Conservation (phyloP, 1,140 invertebrate genomes). For the Bombus confusus region DNA sequence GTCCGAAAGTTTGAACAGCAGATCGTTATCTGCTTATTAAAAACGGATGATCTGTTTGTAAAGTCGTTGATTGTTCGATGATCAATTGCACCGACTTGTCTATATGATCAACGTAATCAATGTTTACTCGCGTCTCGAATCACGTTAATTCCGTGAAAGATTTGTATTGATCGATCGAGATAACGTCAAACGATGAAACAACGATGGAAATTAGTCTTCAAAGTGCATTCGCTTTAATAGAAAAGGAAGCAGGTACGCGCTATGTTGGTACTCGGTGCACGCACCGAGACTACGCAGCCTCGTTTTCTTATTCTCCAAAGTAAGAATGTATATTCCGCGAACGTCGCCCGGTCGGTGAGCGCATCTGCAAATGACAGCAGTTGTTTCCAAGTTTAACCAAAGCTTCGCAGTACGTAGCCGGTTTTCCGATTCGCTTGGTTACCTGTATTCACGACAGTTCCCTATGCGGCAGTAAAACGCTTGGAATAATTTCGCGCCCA, state of each 20-base stretch:
- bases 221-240: not conserved
- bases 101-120: not conserved
- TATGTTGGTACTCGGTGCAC: too few species aligned
- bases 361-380: conserved; percentile 70
- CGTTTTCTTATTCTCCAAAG: conserved; percentile 39
- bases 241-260: not conserved
- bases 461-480: not conserved
- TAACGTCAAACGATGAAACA: not conserved
- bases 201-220: not conserved
- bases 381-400: conserved; percentile 71
- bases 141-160: not conserved
- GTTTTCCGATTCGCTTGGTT: conserved; percentile 55
- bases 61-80: not conserved
- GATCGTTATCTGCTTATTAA: not conserved
- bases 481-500: conserved; percentile 35
- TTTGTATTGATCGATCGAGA: conserved; percentile 34
- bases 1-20: not conserved
- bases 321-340: conserved; percentile 53
- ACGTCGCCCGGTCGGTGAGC: conserved; percentile 38
- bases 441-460: conserved; percentile 1
- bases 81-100: not conserved
- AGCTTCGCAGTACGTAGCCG: conserved; percentile 40
- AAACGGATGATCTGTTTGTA: not conserved
- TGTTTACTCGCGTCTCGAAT: not conserved
- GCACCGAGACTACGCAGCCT: too few species aligned